Base-by-base conservation (phyloP, 2,888 invertebrate species). In the Agrotis puta region DNA sequence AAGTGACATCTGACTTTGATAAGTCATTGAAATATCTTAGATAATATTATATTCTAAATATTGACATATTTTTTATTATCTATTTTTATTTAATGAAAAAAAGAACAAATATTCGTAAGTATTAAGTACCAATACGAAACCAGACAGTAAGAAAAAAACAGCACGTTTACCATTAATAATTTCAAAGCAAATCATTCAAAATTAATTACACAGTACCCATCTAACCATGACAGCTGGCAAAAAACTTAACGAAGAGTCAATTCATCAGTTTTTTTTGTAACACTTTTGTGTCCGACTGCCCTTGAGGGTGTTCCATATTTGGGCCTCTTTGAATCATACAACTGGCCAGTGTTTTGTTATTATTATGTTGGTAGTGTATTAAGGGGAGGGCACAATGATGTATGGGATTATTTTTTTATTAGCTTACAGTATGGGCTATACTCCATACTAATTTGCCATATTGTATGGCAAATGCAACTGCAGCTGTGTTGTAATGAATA, bases 221-320 rank as follows among this genome's bases (percentile, higher is more conserved):
- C 70, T 69, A 75, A 72, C 79, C 85, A 50, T 82, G 80, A 83
- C 65, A 57, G 67, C 58, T 61, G 54, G 74, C 73, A 87, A 87
- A 87, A 85, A 86, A 87, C 7, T 58, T 69, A 64, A 79, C 78
- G 69, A 83, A 77, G 54, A 64, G 57, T 61, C 76, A 61, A 78
- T 79, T 80, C 76, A 78, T 67, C 75, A 63, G 61, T 80, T 85
- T 74, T 53, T 39, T 85, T 82, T 68, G 45, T 43, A 43, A 58
- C 56, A 68, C 70, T 79, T 67, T 74, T 85, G 71, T 78, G 47
- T 45, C 2, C 62, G 48, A 67, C 33, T 85, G 85, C 79, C 85
- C 85, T 85, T 85, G 85, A 77, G 73, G 61, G 74, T 74, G 80
- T 76, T 72, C 85, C 81, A 77, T 85, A 84, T 85, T 76, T 77